Percentiles rank a stretch among this genome's conserved stretches.
Evolutionary conservation across 2,888 invertebrate species (phyloP).

Genomic region (Germaria angustata): DNA sequence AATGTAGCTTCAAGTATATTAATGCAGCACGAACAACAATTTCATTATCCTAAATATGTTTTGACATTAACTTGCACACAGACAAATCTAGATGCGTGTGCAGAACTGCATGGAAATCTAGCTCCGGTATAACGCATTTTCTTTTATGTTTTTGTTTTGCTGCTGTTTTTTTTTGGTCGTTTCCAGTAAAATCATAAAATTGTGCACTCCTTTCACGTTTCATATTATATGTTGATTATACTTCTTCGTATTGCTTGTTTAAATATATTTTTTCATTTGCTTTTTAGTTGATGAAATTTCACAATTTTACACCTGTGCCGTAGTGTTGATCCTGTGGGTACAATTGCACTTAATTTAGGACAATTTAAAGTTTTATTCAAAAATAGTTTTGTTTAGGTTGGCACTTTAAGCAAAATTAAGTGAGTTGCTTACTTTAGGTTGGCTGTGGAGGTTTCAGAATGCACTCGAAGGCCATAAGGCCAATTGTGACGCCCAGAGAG

Average conservation of each 20-base stretch:
- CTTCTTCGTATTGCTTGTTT: slow-evolving; percentile 11
- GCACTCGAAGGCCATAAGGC: no score
- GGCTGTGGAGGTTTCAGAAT: no score
- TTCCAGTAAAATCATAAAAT: slow-evolving; percentile 50
- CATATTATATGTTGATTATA: slow-evolving; percentile 60
- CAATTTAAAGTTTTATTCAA: not conserved
- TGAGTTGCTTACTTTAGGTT: no score
- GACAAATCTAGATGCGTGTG: not conserved
- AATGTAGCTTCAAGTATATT: slow-evolving; percentile 9
- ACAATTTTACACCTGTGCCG: slow-evolving; percentile 48
- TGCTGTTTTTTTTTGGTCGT: not conserved
- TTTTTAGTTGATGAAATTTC: slow-evolving; percentile 33
- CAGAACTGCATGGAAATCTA: slow-evolving; percentile 24
- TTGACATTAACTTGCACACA: not conserved
- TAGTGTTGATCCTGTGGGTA: not conserved
- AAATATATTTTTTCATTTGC: slow-evolving; percentile 25
- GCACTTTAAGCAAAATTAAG: no score
- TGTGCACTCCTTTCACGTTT: slow-evolving; percentile 57
- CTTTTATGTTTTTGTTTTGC: slow-evolving; percentile 16
- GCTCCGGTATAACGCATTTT: slow-evolving; percentile 51
- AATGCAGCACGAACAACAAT: slow-evolving; percentile 47
- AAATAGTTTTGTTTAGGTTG: not conserved
- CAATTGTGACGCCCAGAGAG: no score
- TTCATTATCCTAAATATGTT: slow-evolving; percentile 47
- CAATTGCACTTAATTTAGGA: not conserved